Conservation (phyloP, 2,113 vertebrate genomes). For the Cryptomyrus ogoouensis region DNA sequence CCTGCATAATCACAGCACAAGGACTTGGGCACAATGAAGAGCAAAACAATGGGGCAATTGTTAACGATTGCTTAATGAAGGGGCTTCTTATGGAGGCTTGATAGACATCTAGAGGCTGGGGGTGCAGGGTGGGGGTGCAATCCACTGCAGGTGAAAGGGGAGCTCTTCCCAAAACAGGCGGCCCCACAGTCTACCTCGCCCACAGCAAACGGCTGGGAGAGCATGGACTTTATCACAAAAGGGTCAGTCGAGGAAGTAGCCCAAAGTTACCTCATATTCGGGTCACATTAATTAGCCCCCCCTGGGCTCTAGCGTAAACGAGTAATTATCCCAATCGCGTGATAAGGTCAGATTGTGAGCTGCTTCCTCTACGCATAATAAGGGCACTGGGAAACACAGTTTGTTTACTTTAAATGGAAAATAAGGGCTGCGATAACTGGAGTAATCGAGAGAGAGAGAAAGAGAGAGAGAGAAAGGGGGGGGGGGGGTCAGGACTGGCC, state of each 20-base stretch:
- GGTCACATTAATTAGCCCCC: constrained; percentile 63
- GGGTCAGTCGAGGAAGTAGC: neutral
- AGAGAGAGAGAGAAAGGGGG: constrained; percentile 10
- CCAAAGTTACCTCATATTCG: constrained; percentile 55
- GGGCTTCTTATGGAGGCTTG: neutral
- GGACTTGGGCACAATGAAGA: neutral
- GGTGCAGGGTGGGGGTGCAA: neutral
- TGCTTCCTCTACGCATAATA: constrained; percentile 48
- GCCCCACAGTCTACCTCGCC: neutral
- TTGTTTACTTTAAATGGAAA: constrained; percentile 55
- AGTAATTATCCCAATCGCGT: constrained; percentile 53
- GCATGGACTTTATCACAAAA: neutral
- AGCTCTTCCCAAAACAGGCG: neutral
- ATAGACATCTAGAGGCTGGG: constrained; percentile 1
- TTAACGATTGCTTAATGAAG: neutral
- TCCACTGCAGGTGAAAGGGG: constrained; percentile 7
- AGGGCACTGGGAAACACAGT: constrained; percentile 48
- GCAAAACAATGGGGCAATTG: neutral
- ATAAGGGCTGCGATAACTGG: constrained; percentile 35
- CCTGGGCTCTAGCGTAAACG: constrained; percentile 55
- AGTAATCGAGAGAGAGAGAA: constrained; percentile 27
- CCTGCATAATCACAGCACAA: neutral
- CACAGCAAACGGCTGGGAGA: neutral
- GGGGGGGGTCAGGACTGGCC: constrained; percentile 2
- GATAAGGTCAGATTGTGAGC: constrained; percentile 56